These are phyloP conservation scores for Ataeniobius toweri DNA, from an alignment of 2,797 vertebrate species.

Conservation along the genomic window DNA sequence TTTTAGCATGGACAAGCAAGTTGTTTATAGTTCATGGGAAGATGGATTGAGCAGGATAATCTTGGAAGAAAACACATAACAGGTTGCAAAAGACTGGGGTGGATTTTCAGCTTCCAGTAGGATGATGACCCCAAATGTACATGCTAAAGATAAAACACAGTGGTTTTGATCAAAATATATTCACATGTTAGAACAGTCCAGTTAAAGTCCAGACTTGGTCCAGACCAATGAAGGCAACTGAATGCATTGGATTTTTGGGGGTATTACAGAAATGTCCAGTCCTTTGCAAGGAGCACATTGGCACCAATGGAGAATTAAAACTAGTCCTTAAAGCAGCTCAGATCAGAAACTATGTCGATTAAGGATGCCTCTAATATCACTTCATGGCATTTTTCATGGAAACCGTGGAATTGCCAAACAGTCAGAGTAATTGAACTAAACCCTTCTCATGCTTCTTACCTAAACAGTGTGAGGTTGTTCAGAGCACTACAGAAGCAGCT, in stretches of 20 bases:
- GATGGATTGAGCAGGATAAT: not conserved
- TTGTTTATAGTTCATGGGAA: not conserved
- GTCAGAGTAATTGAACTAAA: conserved; percentile 56
- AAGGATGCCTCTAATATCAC: not conserved
- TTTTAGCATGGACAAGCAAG: not conserved
- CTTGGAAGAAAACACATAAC: not conserved
- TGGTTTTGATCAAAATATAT: not conserved
- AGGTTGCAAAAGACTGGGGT: not conserved
- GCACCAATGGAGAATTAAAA: conserved; percentile 18
- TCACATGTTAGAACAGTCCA: too few species aligned
- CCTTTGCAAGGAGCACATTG: too few species aligned
- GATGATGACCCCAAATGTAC: not conserved
- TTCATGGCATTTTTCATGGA: conserved; percentile 45
- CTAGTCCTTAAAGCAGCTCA: conserved; percentile 12
- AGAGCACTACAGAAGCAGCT: conserved; percentile 44
- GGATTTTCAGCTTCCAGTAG: not conserved
- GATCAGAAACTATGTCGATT: conserved; percentile 16
- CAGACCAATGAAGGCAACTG: not conserved
- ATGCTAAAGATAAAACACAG: not conserved
- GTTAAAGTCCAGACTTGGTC: too few species aligned
- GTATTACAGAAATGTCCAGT: not conserved
- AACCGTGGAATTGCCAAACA: conserved; percentile 51
- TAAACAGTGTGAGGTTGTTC: conserved; percentile 61
- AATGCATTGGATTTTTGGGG: not conserved
- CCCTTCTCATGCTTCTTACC: conserved; percentile 49